A percentile compares a stretch with the other conserved stretches of the same genome.
Conservation (phyloP, 2,888 invertebrate species). For the Noctua janthe region DNA sequence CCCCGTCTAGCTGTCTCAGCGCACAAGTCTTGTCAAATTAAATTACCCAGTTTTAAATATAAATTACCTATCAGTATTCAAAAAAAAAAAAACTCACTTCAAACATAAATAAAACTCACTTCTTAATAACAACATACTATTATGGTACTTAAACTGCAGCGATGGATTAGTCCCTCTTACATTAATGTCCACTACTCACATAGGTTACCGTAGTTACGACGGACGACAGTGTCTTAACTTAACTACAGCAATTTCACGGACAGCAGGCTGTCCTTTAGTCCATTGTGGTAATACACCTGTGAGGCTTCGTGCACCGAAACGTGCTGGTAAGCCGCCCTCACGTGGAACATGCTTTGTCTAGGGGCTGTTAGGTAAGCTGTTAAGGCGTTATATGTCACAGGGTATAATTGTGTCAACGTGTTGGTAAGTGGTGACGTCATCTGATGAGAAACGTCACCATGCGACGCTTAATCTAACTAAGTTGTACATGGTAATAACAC, state of each 20-base stretch:
- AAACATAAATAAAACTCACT: too few species aligned
- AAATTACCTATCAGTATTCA: too few species aligned
- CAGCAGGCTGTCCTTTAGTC: not conserved
- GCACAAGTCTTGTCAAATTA: too few species aligned
- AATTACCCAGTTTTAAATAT: too few species aligned
- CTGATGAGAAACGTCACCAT: not conserved
- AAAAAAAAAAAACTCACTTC: too few species aligned
- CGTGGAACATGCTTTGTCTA: conserved; percentile 33
- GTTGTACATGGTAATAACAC: not conserved
- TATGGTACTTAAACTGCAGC: too few species aligned
- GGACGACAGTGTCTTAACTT: not conserved
- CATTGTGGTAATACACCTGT: conserved; percentile 2
- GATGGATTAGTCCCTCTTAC: too few species aligned
- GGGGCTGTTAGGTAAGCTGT: conserved; percentile 5
- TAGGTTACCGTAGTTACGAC: not conserved
- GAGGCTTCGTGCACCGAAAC: conserved; percentile 31
- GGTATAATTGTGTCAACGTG: not conserved
- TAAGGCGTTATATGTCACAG: not conserved
- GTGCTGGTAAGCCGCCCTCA: conserved; percentile 28
- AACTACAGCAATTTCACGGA: conserved; percentile 22
- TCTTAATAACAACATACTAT: too few species aligned
- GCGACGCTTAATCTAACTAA: not conserved
- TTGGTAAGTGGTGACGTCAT: not conserved
- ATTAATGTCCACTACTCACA: too few species aligned
- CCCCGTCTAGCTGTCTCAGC: too few species aligned